Evolutionary conservation across 2,113 vertebrate species (phyloP), one percentile per base, ranked within the genome.

Genomic region (Periophthalmodon schlosseri): DNA sequence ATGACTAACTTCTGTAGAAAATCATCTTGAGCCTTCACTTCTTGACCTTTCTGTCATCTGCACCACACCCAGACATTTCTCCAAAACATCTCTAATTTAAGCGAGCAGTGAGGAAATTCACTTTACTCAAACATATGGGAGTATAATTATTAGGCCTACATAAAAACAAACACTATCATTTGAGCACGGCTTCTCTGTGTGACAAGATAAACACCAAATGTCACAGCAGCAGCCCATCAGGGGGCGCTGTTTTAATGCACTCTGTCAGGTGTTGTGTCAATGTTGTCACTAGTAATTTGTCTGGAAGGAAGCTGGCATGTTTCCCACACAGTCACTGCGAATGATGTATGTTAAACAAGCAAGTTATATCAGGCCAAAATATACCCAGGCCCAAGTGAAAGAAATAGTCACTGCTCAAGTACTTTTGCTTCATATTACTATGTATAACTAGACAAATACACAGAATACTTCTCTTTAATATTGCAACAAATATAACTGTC

Each of bases 121-220:
- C 21, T 56, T 10, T 11, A 56, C 5, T 54, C 56, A 58, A 57
- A 57, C 56, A 56, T 5, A 58, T 14, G 0, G 11, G 12, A 24
- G 12, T 8, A 56, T 56, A 9, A 56, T 56, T 5, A 16, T 54
- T 46, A 68, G 68, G 5, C 8, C 72, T 18, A 0, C 33, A 21
- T 47, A 77, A 75, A 68, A 78, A 63, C 47, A 75, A 77, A 75
- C 72, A 24, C 33, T 18, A 10, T 24, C 63, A 49, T 56, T 67
- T 71, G 14, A 56, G 34, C 46, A 58, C 2, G 24, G 76, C 18
- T 15, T 52, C 33, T 60, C 46, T 60, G 61, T 12, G 46, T 46
- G 68, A 71, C 54, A 76, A 57, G 33, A 52, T 15, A 23, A 68
- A 69, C 39, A 68, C 14, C 15, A 64, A 16, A 15, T 57, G 61